Conservation (phyloP, 64 coral and sea anemone species). For the Porites australiensis region DNA sequence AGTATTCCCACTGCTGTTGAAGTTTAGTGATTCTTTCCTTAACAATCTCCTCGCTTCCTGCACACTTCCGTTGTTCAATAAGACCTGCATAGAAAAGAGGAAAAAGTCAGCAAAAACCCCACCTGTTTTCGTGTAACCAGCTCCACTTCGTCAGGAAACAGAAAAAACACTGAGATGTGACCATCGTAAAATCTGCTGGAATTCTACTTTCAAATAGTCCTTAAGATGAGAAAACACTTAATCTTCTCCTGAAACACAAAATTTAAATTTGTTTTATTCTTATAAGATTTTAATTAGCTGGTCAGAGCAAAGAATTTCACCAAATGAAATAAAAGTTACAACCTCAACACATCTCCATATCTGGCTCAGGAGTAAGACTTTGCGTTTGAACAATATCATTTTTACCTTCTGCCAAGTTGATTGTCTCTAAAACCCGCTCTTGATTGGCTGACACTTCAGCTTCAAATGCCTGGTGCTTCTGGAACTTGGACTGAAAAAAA, state of each 20-base stretch:
- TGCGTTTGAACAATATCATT: background rate
- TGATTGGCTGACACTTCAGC: conserved; percentile 98
- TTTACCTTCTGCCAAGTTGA: conserved; percentile 85
- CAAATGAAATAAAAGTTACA: no score
- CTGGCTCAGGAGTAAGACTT: no score
- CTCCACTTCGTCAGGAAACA: background rate
- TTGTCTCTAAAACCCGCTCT: conserved; percentile 91
- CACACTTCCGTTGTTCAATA: conserved; percentile 94
- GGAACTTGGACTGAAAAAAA: conserved; percentile 90
- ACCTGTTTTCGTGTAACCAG: background rate
- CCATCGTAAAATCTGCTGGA: no score
- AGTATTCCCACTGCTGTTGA: conserved; percentile 78
- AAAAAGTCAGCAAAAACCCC: background rate
- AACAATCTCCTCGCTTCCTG: conserved; percentile 87
- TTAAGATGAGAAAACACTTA: no score
- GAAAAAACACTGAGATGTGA: background rate
- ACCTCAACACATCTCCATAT: no score
- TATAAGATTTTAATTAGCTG: no score
- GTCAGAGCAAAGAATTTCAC: no score
- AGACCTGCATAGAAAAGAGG: conserved; percentile 39
- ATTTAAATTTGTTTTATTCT: no score
- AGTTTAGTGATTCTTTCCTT: conserved; percentile 94
- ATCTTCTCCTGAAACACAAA: no score
- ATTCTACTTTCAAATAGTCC: no score
- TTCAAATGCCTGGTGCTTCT: conserved; percentile 99